Conservation (phyloP, 1,140 invertebrate genomes). For the Berghia stephanieae region DNA sequence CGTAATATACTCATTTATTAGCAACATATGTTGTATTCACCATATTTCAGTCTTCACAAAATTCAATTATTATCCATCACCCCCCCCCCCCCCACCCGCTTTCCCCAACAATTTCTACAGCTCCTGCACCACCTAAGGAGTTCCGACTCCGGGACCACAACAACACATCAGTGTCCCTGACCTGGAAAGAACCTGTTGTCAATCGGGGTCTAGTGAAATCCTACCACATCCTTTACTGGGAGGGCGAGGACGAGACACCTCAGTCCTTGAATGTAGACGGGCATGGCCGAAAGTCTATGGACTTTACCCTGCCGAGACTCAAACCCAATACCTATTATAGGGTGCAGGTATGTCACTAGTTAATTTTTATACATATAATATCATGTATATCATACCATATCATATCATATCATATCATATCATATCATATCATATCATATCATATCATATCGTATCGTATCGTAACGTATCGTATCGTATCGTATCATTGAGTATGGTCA, state of each 20-base stretch:
- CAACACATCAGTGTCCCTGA: neutral
- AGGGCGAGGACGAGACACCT: neutral
- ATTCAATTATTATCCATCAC: too few relatives aligned
- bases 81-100: too few relatives aligned
- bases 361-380: neutral
- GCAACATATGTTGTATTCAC: too few relatives aligned
- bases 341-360: conserved; percentile 34
- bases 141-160: neutral
- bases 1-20: too few relatives aligned
- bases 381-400: neutral
- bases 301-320: conserved; percentile 32
- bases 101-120: too few relatives aligned
- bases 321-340: conserved; percentile 36
- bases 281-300: neutral
- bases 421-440: too few relatives aligned
- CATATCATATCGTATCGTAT: too few relatives aligned
- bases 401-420: too few relatives aligned
- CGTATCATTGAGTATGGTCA: too few relatives aligned
- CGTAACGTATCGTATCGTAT: too few relatives aligned
- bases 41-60: too few relatives aligned
- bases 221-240: conserved; percentile 22
- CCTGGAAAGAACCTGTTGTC: neutral
- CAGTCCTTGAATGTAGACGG: neutral
- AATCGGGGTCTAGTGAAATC: conserved; percentile 1
- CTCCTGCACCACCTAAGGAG: conserved; percentile 1